A percentile compares a stretch with the other conserved stretches of the same genome.
phyloP scores from a whole-genome alignment of 2,797 vertebrate species.

The Lindbergichthys nudifrons region DNA sequence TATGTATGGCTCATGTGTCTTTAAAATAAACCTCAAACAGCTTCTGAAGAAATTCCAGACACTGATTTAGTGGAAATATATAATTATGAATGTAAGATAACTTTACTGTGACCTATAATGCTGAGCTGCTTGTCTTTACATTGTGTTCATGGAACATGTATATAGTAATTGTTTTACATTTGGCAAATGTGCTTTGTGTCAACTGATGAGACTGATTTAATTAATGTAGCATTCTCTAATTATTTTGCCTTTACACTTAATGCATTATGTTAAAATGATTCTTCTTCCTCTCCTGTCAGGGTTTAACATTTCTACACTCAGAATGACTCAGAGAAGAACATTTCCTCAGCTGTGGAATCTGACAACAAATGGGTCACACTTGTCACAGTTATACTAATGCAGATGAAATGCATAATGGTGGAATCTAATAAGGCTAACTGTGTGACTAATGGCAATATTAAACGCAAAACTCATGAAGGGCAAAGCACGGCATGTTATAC shows the following conservation, averaged over 20 bases:
- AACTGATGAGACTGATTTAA: not conserved
- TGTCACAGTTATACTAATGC: not conserved
- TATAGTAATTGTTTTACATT: not conserved
- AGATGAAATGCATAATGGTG: slow-evolving; percentile 15
- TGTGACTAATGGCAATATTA: slow-evolving; percentile 28
- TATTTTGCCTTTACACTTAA: not conserved
- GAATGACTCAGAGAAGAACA: not conserved
- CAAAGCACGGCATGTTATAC: not conserved
- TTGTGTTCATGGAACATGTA: not conserved
- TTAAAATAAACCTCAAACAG: slow-evolving; percentile 1
- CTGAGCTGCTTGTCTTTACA: not conserved
- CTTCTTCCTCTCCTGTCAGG: not conserved
- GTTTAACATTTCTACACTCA: not conserved
- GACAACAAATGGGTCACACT: not conserved
- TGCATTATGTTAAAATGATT: not conserved
- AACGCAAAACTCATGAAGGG: slow-evolving; percentile 10
- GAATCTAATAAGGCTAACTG: slow-evolving; percentile 2
- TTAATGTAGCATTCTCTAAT: not conserved
- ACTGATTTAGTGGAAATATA: too few species aligned
- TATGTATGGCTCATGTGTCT: not conserved
- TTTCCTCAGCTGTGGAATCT: not conserved
- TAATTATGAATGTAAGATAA: not conserved
- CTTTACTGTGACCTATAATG: not conserved
- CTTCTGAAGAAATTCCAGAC: too few species aligned
- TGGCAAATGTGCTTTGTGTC: not conserved